Conservation (phyloP, 2,797 vertebrate genomes). For the Thamnophis elegans region DNA sequence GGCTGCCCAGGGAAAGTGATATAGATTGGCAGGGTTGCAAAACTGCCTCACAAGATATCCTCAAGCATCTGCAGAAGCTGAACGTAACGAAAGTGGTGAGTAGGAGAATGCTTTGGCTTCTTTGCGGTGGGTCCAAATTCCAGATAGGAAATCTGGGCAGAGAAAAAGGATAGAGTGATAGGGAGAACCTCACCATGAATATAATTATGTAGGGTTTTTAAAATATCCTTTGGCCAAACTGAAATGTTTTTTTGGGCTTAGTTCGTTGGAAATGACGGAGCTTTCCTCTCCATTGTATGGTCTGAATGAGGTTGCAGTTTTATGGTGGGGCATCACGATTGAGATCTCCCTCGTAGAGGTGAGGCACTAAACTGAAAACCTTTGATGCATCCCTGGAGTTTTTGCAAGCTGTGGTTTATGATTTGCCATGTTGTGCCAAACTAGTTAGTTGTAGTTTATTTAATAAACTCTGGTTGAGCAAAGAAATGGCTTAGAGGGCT, state of each 20-base stretch:
- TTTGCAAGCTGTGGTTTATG: not conserved
- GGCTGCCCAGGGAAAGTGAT: not conserved
- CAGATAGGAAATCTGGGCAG: conserved; percentile 11
- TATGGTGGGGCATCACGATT: no score
- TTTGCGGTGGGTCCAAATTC: not conserved
- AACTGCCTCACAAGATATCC: not conserved
- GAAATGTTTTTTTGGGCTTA: not conserved
- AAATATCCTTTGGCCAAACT: not conserved
- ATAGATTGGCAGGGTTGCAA: not conserved
- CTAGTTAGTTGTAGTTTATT: not conserved
- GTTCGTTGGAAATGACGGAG: no score
- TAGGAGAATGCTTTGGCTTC: not conserved
- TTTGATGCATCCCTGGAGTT: not conserved
- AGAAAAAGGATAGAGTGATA: conserved; percentile 11
- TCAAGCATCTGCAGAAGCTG: not conserved
- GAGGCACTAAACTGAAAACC: not conserved
- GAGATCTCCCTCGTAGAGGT: not conserved
- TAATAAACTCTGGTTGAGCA: not conserved
- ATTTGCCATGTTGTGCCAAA: not conserved
- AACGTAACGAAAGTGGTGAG: not conserved
- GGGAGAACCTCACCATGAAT: not conserved
- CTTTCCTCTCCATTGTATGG: not conserved
- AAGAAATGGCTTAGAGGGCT: not conserved
- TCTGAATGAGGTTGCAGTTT: not conserved
- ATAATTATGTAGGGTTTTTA: not conserved